Percentiles rank a stretch among this genome's conserved stretches.
phyloP scores from a whole-genome alignment of 2,888 invertebrate species.

The Geophilus truncorum region DNA sequence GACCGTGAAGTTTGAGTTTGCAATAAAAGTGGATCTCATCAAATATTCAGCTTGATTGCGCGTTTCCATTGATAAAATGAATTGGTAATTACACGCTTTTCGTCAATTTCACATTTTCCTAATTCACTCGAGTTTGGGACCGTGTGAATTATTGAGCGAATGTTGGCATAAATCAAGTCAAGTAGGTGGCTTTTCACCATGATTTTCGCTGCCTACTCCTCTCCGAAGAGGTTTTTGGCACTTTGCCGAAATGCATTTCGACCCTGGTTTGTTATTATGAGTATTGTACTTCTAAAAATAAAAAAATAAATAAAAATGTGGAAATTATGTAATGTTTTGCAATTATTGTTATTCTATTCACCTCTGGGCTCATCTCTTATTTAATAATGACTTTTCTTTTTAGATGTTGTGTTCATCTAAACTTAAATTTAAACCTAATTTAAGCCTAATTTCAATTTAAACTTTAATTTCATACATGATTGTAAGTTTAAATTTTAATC shows the following conservation, averaged over 20 bases:
- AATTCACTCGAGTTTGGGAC: not conserved
- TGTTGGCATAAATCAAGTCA: slow-evolving; percentile 4
- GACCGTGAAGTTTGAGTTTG: not conserved
- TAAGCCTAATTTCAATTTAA: too few species aligned
- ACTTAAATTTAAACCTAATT: too few species aligned
- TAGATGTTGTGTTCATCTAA: too few species aligned
- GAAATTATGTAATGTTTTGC: too few species aligned
- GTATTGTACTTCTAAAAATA: too few species aligned
- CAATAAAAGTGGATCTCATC: not conserved
- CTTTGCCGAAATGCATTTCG: not conserved
- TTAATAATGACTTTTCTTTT: too few species aligned
- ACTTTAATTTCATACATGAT: too few species aligned
- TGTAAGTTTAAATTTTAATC: too few species aligned
- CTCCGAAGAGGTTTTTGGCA: not conserved
- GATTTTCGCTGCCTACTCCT: not conserved
- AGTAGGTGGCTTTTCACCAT: not conserved
- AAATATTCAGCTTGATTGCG: slow-evolving; percentile 17
- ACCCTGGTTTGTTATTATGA: too few species aligned
- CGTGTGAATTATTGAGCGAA: slow-evolving; percentile 5
- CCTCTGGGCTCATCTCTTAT: too few species aligned
- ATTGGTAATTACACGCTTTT: slow-evolving; percentile 17
- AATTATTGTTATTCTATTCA: too few species aligned
- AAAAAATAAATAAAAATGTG: not conserved
- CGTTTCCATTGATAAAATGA: slow-evolving; percentile 17
- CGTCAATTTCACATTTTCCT: slow-evolving; percentile 17